A percentile compares a stretch with the other conserved stretches of the same genome.
Evolutionary conservation across 1,140 invertebrate genomes (phyloP).

Genomic region (Drosophila burlai): DNA sequence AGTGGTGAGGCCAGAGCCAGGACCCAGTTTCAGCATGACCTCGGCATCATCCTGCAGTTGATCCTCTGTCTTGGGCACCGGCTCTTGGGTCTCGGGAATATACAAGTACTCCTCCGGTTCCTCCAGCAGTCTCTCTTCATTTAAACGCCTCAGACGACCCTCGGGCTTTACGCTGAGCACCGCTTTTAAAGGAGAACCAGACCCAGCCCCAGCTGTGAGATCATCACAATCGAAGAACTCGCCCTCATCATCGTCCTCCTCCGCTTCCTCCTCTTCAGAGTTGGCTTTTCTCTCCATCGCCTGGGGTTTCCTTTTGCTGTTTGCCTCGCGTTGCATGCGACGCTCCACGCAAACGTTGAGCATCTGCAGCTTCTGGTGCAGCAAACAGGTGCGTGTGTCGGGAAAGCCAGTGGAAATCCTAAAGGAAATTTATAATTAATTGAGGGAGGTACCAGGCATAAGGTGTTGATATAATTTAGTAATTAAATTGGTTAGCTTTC

Average conservation of each 20-base stretch:
- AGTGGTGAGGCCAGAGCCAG: constrained; percentile 93
- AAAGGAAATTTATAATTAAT: constrained; percentile 35
- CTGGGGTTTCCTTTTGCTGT: constrained; percentile 49
- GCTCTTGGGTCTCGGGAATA: constrained; percentile 96
- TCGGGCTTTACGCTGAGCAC: constrained; percentile 88
- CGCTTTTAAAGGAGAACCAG: constrained; percentile 86
- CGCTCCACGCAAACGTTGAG: constrained; percentile 97
- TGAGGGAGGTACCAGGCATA: background rate
- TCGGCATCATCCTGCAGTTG: constrained; percentile 97
- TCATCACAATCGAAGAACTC: constrained; percentile 95
- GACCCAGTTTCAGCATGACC: constrained; percentile 94
- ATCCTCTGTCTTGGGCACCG: constrained; percentile 98
- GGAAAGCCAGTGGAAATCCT: constrained; percentile 92
- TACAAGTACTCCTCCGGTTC: constrained; percentile 90
- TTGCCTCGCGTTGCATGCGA: constrained; percentile 87
- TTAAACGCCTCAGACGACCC: constrained; percentile 90
- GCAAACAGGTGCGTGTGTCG: constrained; percentile 94
- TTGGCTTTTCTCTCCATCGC: constrained; percentile 4
- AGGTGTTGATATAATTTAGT: constrained; percentile 19
- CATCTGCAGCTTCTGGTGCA: constrained; percentile 98
- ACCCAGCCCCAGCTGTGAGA: constrained; percentile 86
- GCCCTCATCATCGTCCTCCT: constrained; percentile 90
- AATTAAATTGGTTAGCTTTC: constrained; percentile 4
- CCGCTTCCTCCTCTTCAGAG: constrained; percentile 54
- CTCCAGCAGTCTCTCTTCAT: constrained; percentile 88